Base-by-base conservation (phyloP, 2,888 invertebrate species). In the Heliconius sara region DNA sequence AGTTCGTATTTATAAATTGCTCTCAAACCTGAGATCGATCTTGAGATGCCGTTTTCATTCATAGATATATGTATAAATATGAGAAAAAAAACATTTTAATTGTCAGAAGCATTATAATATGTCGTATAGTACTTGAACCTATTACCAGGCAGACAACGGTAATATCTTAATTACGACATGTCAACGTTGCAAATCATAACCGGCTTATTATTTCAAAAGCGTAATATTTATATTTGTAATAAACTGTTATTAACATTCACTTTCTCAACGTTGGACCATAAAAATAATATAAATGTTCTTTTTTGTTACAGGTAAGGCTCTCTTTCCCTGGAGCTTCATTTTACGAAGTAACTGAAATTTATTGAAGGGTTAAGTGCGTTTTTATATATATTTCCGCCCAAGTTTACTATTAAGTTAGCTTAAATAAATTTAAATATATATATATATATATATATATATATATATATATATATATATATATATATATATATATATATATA, bases 221-320 rank as follows among this genome's bases (percentile, higher is more conserved):
- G 25, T 25, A 7, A 16, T 43, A 27, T 70, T 43, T 63, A 43
- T 22, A 77, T 34, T 71, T 65, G 63, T 77, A 60, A 65, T 71
- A n/a, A 52, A 47, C 9, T 70, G 19, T 34, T 76, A 68, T 76
- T 77, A 39, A 63, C 71, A 71, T 71, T 77, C n/a, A 71, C 57
- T 77, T 71, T 65, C 39, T 16, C 65, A 10, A 77, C 57, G 43
- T 63, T 19, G 19, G n/a, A 67, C 13, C 78, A 43, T 73, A 78
- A 73, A 67, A 78, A 13, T 75, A 43, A 73, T 78, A 67, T 67
- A 67, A 78, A 73, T 74, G 39, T 78, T 60, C 30, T 67, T 30
- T 60, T 72, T 78, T 72, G 77, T 78, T 78, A n/a, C 77, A 78
- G 72, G 77, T 78, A 78, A 65, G 77, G 65, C 34, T 60, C 19